Conservation (phyloP, 2,113 vertebrate genomes). For the Arothron firmamentum region DNA sequence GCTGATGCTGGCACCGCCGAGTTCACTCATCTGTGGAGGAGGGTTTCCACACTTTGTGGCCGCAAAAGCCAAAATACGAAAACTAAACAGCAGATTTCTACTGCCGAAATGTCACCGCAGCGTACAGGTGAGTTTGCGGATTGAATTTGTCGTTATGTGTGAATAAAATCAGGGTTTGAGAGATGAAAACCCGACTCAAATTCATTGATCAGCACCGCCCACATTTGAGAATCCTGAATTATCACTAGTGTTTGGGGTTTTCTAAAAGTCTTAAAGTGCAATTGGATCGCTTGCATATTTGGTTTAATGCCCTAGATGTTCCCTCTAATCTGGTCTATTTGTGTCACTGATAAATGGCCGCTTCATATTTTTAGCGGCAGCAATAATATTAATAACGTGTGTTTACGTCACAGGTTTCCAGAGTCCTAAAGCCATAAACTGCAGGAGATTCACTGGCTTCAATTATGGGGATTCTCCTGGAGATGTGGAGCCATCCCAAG, state of each 20-base stretch:
- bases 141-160: neutral
- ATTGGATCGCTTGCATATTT: too few species aligned
- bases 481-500: slow-evolving; percentile 65
- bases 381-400: neutral
- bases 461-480: slow-evolving; percentile 63
- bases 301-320: too few species aligned
- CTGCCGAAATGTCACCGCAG: neutral
- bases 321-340: too few species aligned
- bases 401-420: slow-evolving; percentile 45
- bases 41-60: slow-evolving; percentile 18
- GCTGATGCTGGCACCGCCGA: neutral
- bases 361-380: neutral
- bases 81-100: slow-evolving; percentile 20
- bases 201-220: too few species aligned
- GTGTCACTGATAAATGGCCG: too few species aligned
- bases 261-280: too few species aligned
- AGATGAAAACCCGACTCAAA: too few species aligned
- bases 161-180: too few species aligned
- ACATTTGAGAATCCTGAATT: too few species aligned
- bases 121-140: slow-evolving; percentile 49
- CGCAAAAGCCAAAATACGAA: slow-evolving; percentile 15
- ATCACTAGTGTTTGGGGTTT: too few species aligned
- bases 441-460: slow-evolving; percentile 22
- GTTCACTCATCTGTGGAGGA: slow-evolving; percentile 43
- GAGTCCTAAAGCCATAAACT: slow-evolving; percentile 55